phyloP scores from a whole-genome alignment of 2,888 invertebrate genomes.

The Kryphioiulus occultus region DNA sequence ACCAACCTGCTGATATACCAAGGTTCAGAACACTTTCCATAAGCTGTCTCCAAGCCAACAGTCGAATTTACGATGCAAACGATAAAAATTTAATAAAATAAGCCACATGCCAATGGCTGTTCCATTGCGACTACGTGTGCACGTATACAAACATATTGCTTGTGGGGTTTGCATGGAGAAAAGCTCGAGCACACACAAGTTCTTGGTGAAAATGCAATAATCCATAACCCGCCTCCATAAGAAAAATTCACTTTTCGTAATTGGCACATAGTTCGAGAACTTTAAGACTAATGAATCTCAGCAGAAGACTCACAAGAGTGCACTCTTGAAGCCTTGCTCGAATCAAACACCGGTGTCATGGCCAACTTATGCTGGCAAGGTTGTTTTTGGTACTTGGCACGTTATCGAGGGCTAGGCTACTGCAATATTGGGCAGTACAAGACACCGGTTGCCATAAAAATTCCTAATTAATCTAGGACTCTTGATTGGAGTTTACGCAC shows the following conservation, averaged over 20 bases:
- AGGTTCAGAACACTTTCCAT: background rate
- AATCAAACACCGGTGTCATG: too few relatives aligned
- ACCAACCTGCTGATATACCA: background rate
- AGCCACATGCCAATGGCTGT: background rate
- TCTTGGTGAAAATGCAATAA: too few relatives aligned
- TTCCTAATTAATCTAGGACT: background rate
- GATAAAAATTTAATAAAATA: background rate
- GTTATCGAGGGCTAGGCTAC: background rate
- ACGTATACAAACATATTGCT: background rate
- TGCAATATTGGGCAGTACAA: background rate
- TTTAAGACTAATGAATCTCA: too few relatives aligned
- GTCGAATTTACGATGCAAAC: background rate
- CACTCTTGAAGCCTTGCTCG: too few relatives aligned
- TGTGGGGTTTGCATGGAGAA: too few relatives aligned
- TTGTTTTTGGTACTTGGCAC: background rate
- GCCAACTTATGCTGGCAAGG: too few relatives aligned
- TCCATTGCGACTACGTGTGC: background rate
- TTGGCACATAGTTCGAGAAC: too few relatives aligned
- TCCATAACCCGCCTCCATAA: too few relatives aligned
- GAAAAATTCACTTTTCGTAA: too few relatives aligned
- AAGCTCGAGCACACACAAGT: too few relatives aligned
- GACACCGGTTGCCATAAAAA: background rate
- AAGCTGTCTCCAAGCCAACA: background rate
- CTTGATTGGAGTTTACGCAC: background rate
- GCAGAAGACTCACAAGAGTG: too few relatives aligned